These are phyloP conservation scores for Lingula anatina DNA, from an alignment of 2,888 invertebrate species.

Conservation along the genomic window DNA sequence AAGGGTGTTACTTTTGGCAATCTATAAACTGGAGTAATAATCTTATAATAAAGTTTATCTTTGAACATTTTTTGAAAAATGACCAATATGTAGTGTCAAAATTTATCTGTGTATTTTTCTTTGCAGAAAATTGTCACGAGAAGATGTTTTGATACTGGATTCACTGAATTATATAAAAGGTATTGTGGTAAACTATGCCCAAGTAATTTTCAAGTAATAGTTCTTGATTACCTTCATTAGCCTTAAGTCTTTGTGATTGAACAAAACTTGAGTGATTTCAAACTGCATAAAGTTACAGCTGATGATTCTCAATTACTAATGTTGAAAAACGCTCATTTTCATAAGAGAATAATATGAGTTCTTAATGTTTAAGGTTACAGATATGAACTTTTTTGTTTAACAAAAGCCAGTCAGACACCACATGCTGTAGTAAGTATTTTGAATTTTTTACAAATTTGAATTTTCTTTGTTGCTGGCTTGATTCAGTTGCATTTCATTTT, in stretches of 20 bases:
- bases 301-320: neutral
- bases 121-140: conserved; percentile 48
- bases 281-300: neutral
- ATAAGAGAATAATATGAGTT: neutral
- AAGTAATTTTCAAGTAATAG: no score
- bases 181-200: no score
- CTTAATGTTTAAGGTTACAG: conserved; percentile 67
- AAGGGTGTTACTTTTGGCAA: no score
- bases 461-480: neutral
- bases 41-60: no score
- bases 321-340: neutral
- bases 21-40: no score
- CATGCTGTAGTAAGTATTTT: conserved; percentile 67
- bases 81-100: no score
- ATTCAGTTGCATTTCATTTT: neutral
- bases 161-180: conserved; percentile 95
- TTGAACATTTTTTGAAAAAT: no score
- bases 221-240: no score
- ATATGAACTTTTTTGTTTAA: conserved; percentile 89
- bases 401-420: conserved; percentile 82
- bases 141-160: conserved; percentile 83
- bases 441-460: neutral
- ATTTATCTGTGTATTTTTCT: neutral
- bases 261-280: neutral
- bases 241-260: no score